Conservation (phyloP, 2,888 invertebrate species). For the Ophonus ardosiacus region DNA sequence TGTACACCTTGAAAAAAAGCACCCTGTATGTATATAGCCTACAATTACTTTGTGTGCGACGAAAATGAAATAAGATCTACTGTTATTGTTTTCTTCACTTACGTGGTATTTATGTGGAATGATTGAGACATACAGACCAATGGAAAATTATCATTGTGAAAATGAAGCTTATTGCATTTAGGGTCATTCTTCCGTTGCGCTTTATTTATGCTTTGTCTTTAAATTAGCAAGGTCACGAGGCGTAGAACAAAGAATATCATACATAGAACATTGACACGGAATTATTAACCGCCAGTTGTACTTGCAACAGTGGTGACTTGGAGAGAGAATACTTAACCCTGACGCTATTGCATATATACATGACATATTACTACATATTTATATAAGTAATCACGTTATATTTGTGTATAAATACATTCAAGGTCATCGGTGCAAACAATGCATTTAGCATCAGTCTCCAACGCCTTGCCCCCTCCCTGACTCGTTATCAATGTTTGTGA, state of each 20-base stretch:
- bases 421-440: constrained; percentile 44
- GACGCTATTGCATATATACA: constrained; percentile 18
- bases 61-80: too few species aligned
- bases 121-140: neutral
- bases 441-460: neutral
- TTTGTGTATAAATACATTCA: constrained; percentile 50
- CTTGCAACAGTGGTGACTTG: neutral
- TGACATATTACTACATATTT: constrained; percentile 39
- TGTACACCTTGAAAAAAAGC: too few species aligned
- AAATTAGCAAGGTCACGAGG: constrained; percentile 2
- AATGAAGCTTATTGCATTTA: neutral
- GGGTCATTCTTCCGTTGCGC: neutral
- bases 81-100: too few species aligned
- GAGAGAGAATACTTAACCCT: constrained; percentile 9
- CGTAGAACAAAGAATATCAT: constrained; percentile 32
- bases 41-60: too few species aligned
- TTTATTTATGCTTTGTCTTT: constrained; percentile 1
- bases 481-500: constrained; percentile 45
- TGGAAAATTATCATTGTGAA: neutral
- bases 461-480: neutral
- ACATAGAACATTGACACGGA: constrained; percentile 2
- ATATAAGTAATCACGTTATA: constrained; percentile 53
- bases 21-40: too few species aligned
- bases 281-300: neutral
- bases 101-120: neutral